These are phyloP conservation scores for Scaptomyza cyrtandrae DNA, from an alignment of 2,888 invertebrate species.

Conservation along the genomic window DNA sequence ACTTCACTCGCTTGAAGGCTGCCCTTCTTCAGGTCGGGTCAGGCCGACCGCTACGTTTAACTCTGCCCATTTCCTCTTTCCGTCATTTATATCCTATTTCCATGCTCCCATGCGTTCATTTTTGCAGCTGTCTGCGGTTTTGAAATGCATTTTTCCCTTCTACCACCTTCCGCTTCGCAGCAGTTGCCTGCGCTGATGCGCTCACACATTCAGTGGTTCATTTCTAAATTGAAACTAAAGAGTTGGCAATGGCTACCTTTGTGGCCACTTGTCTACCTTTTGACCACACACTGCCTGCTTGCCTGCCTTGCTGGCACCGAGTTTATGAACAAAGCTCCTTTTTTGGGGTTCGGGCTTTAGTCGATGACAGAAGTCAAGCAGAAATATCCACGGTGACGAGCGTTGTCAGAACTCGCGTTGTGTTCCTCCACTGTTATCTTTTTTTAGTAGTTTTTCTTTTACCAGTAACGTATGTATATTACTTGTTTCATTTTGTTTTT, in stretches of 20 bases:
- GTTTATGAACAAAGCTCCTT: conserved; percentile 53
- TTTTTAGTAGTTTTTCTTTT: conserved; percentile 16
- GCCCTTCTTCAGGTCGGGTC: conserved; percentile 38
- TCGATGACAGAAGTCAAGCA: conserved; percentile 43
- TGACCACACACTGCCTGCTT: conserved; percentile 20
- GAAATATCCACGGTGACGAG: conserved; percentile 25
- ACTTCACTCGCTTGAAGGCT: conserved; percentile 76
- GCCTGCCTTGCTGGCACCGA: background rate
- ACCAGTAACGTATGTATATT: conserved; percentile 12
- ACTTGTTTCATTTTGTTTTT: background rate
- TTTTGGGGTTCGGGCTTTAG: background rate
- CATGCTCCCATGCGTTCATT: conserved; percentile 35
- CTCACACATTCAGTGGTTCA: conserved; percentile 43
- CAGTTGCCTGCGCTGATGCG: conserved; percentile 28
- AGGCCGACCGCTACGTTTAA: conserved; percentile 19
- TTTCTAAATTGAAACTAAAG: conserved; percentile 63
- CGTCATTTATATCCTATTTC: conserved; percentile 10
- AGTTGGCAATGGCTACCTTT: conserved; percentile 43
- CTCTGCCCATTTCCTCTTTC: background rate
- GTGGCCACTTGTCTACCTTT: conserved; percentile 50
- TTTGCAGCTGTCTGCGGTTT: conserved; percentile 60
- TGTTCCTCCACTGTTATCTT: conserved; percentile 4
- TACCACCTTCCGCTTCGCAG: background rate
- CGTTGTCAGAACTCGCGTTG: conserved; percentile 16
- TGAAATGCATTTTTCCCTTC: conserved; percentile 38